Evolutionary conservation across 1,140 invertebrate genomes (phyloP), one percentile per base, ranked within the genome.

Genomic region (Ylistrum balloti): DNA sequence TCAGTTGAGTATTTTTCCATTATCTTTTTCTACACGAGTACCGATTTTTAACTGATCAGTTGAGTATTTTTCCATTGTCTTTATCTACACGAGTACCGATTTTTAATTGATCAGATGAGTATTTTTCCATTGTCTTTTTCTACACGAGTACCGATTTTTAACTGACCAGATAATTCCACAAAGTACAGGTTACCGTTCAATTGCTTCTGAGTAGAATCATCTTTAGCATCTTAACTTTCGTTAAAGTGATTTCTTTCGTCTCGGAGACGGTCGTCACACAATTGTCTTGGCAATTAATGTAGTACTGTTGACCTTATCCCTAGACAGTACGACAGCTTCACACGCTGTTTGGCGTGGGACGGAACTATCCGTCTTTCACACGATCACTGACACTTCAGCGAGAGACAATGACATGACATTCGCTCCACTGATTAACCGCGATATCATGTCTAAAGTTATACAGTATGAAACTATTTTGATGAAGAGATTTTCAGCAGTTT

Each of bases 351-450:
- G 22, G 56, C 56, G 56, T 74, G 56, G 56, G 56, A 11, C 56
- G n/a, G 56, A 74, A 22, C 56, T 74, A 74, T 74, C 56, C 56
- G 56, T 74, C 56, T 74, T 74, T 74, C 56, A 74, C n/a, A 74
- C 56, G 28, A 28, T 74, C 56, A 74, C 5, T 74, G 56, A 28
- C 56, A 74, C 22, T 74, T 74, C 17, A 74, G 5, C 56, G 56
- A 74, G 56, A 74, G 56, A 28, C n/a, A n/a, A 28, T 74, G 56
- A 74, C 56, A n/a, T 9, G 22, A 5, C 1, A n/a, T 74, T 28
- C 56, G 56, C 22, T 74, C 28, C 56, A 74, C 56, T 74, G 5
- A 74, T 3, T 74, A 74, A 28, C 22, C 56, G 5, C 5, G 20
- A 0, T 28, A 28, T 17, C 9, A 17, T n/a, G 56, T 74, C 56